Evolutionary conservation across 2,797 vertebrate genomes (phyloP), one percentile per base, ranked within the genome.

Genomic region (Hylomyscus alleni): DNA sequence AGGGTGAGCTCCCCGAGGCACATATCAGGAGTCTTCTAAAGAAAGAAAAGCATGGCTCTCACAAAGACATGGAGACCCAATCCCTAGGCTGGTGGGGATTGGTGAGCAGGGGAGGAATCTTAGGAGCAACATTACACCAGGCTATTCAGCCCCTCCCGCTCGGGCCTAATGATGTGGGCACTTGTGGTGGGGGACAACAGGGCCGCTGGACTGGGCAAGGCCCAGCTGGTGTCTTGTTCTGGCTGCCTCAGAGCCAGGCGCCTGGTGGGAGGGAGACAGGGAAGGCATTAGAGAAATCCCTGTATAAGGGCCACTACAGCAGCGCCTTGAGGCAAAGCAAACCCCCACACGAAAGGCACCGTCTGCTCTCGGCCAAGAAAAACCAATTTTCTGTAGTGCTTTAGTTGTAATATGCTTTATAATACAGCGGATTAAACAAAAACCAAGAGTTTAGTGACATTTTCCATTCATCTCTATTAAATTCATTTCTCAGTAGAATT

Each of bases 371-470:
- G 93, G 97, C 96, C 96, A 96, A 98, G 91, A 97, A 96, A 98
- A 98, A 98, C 97, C 98, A 98, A 98, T 98, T 98, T 98, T 96
- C 98, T 98, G 98, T 98, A 98, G 98, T 98, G 98, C 98, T 98
- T 97, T 29, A 89, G 96, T 95, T 95, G 97, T 93, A 67, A 94
- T 96, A 97, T 97, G 98, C 90, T 93, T 88, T 86, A 26, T 80
- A 97, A 98, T 78, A 94, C 97, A 93, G 98, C 0, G 90, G 98
- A 99, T 98, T 98, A 98, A 98, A 97, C 90, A 97, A 95, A 97
- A 97, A 94, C 95, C 96, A 93, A 83, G 50, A 93, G 97, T 98
- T 97, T 90, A 97, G 90, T 1, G 29, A 96, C 92, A 92, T 98
- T 98, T 97, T 40, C 52, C 84, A 77, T 60, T 97, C 82, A 94